A percentile compares a stretch with the other conserved stretches of the same genome.
Evolutionary conservation across 2,113 vertebrate genomes (phyloP).

Genomic region (Sitta europaea): DNA sequence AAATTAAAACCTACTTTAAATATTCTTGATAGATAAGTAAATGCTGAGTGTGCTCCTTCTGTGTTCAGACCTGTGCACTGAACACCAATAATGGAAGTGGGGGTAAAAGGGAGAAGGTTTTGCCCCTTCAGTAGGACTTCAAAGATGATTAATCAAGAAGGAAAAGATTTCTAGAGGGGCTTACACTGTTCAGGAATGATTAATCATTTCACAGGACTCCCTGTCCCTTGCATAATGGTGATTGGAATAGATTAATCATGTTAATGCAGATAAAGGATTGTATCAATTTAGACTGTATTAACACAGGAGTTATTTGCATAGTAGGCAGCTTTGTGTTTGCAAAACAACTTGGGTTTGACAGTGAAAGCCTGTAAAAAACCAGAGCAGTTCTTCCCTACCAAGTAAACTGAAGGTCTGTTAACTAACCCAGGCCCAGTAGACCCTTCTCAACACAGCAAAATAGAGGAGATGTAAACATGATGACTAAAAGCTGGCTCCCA

Average conservation of each 20-base stretch:
- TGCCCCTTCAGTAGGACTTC: conserved; percentile 63
- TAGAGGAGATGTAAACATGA: neutral
- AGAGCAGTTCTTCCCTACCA: neutral
- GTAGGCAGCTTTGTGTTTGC: conserved; percentile 58
- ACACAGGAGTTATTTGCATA: conserved; percentile 70
- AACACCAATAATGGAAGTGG: conserved; percentile 39
- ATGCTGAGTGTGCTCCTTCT: conserved; percentile 64
- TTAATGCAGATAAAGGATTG: conserved; percentile 69
- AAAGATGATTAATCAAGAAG: conserved; percentile 74
- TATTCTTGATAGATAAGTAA: conserved; percentile 67
- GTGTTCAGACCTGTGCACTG: conserved; percentile 39
- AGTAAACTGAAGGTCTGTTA: conserved; percentile 7
- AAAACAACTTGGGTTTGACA: conserved; percentile 51
- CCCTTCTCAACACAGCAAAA: neutral
- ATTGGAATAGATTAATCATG: conserved; percentile 73
- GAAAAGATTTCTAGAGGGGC: conserved; percentile 65
- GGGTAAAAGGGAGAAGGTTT: conserved; percentile 53
- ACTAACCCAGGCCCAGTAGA: neutral
- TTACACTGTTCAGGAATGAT: conserved; percentile 71
- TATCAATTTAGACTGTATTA: conserved; percentile 62
- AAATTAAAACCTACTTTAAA: conserved; percentile 71
- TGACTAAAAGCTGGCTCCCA: neutral
- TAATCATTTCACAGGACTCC: conserved; percentile 69
- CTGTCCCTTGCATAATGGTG: conserved; percentile 65
- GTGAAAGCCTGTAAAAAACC: neutral